phyloP scores from a whole-genome alignment of 2,888 invertebrate species.

The Perizoma flavofasciatum region DNA sequence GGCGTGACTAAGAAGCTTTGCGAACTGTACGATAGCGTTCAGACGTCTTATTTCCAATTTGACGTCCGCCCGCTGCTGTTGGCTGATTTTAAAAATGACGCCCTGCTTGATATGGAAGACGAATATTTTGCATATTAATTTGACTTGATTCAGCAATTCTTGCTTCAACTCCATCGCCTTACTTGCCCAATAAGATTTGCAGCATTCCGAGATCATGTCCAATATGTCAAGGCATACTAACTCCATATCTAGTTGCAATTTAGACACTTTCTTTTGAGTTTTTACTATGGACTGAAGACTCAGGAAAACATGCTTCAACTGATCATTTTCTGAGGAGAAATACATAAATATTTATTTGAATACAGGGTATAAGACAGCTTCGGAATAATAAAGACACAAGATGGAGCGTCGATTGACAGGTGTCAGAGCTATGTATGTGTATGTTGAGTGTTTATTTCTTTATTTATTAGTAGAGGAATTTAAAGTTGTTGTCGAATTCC shows the following conservation, averaged over 20 bases:
- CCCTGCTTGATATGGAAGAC: slow-evolving; percentile 35
- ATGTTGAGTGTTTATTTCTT: too few species aligned
- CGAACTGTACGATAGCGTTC: slow-evolving; percentile 58
- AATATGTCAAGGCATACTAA: slow-evolving; percentile 54
- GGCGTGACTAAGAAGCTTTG: slow-evolving; percentile 46
- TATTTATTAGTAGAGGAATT: too few species aligned
- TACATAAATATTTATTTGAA: not conserved
- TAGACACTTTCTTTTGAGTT: slow-evolving; percentile 45
- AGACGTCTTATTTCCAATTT: slow-evolving; percentile 62
- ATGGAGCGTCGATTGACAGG: too few species aligned
- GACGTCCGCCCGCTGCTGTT: slow-evolving; percentile 68
- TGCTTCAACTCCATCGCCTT: slow-evolving; percentile 36
- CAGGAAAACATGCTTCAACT: slow-evolving; percentile 33
- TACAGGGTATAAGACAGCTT: not conserved
- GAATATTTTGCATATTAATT: slow-evolving; percentile 50
- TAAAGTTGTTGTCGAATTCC: too few species aligned
- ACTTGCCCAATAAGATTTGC: slow-evolving; percentile 42
- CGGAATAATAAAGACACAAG: not conserved
- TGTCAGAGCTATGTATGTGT: too few species aligned
- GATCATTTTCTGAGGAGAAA: slow-evolving; percentile 42
- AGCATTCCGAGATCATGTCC: slow-evolving; percentile 55
- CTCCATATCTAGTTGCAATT: slow-evolving; percentile 58
- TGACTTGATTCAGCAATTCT: slow-evolving; percentile 45
- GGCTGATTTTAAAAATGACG: slow-evolving; percentile 58
- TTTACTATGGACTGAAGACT: slow-evolving; percentile 33